These are phyloP conservation scores for Chondrilla cf. caribensis DNA, from an alignment of 37 sponge, comb jelly and placozoan species.

Conservation along the genomic window DNA sequence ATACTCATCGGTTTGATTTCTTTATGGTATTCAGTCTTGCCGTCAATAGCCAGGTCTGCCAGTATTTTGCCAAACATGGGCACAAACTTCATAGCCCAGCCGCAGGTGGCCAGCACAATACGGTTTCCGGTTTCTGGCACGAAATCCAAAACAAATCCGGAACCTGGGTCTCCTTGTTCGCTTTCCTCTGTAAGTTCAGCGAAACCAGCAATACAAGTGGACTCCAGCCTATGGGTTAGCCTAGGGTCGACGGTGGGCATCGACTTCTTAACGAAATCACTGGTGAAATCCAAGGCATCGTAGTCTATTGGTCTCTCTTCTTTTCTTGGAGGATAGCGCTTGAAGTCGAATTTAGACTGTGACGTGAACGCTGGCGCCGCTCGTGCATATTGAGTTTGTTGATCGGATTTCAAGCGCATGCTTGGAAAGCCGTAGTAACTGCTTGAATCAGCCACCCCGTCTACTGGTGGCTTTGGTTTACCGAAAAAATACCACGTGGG, in stretches of 20 bases:
- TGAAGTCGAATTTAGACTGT: conserved; percentile 8
- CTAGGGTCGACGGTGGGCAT: conserved; percentile 26
- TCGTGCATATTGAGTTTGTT: neutral
- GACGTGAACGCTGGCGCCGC: conserved; percentile 34
- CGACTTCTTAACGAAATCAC: conserved; percentile 8
- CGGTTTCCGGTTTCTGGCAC: conserved; percentile 20
- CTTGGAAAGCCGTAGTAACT: conserved; percentile 34
- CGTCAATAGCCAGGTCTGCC: conserved; percentile 23
- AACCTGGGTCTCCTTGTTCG: neutral
- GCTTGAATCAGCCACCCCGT: neutral
- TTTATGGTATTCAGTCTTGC: neutral
- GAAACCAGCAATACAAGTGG: conserved; percentile 38
- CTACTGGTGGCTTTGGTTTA: conserved; percentile 3
- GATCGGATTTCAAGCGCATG: neutral
- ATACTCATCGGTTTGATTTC: neutral
- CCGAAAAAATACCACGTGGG: conserved; percentile 32
- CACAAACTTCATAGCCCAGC: conserved; percentile 42
- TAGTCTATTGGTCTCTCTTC: conserved; percentile 6
- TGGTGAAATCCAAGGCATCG: conserved; percentile 26
- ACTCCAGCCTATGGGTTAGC: neutral
- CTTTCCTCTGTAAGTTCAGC: conserved; percentile 10
- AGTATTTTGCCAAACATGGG: conserved; percentile 37
- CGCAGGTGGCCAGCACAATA: conserved; percentile 27
- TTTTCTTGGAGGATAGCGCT: conserved; percentile 1
- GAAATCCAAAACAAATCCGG: conserved; percentile 37